Conservation (phyloP, 53 echinoderm and acorn worm genomes). For the Echinarachnius parma region DNA sequence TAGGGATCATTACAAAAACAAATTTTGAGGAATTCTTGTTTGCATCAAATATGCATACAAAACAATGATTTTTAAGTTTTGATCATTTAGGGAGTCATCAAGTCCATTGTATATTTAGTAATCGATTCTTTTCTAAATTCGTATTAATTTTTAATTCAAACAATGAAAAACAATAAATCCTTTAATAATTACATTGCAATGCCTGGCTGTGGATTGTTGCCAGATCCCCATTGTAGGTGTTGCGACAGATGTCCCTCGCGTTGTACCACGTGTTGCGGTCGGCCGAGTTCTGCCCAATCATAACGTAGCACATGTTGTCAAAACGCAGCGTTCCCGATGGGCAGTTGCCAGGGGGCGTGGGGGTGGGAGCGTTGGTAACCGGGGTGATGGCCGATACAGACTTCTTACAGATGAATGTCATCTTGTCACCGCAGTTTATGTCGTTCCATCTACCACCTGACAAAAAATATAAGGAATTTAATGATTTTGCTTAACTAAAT, state of each 20-base stretch:
- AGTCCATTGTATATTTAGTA: no score
- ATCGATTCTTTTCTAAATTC: no score
- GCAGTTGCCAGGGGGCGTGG: slow-evolving; percentile 69
- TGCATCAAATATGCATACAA: no score
- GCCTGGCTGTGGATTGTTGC: slow-evolving; percentile 69
- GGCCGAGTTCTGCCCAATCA: slow-evolving; percentile 51
- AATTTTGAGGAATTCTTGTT: no score
- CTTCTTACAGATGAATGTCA: slow-evolving; percentile 83
- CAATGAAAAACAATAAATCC: no score
- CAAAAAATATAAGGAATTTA: not conserved
- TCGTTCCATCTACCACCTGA: slow-evolving; percentile 82
- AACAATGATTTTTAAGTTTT: no score
- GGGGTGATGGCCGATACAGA: slow-evolving; percentile 37
- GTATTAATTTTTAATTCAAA: no score
- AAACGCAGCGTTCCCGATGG: slow-evolving; percentile 48
- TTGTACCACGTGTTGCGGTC: slow-evolving; percentile 74
- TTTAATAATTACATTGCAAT: slow-evolving; percentile 64
- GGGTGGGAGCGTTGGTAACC: slow-evolving; percentile 64
- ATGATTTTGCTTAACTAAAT: no score
- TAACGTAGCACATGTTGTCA: slow-evolving; percentile 69
- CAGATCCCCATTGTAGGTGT: slow-evolving; percentile 34
- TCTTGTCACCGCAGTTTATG: slow-evolving; percentile 79
- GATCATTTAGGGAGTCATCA: no score
- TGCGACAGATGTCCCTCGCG: slow-evolving; percentile 66
- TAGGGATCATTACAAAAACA: no score